Base-by-base conservation (phyloP, 2,888 invertebrate species). In the Trichacis sp. region DNA sequence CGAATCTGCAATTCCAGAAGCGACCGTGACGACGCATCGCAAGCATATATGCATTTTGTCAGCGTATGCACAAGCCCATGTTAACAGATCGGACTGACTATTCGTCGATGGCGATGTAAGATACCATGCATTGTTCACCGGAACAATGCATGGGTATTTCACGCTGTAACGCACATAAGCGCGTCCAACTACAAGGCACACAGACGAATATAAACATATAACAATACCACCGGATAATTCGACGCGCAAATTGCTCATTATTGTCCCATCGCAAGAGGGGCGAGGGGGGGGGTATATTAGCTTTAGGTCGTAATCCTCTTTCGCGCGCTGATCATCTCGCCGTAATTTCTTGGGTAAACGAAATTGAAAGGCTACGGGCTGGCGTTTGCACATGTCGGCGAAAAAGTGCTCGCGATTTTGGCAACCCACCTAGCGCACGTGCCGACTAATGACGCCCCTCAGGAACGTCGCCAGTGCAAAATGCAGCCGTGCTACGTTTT, bases 401-500 rank as follows among this genome's bases (percentile, higher is more conserved):
- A 18, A 51, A 60, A 55, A 49, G 62, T 55, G 12, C 57, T 4
- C n/a, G 38, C 58, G 55, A 50, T 43, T n/a, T 57, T 59, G 48
- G 58, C 64, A 64, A 3, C 38, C 53, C 42, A 58, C 66, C 63
- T 60, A 14, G 40, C 40, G 60, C 67, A 50, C 67, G 68, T 63
- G 64, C 62, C 52, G 56, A 56, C 68, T 72, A 74, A 74, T 69
- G 71, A 72, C 68, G 53, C 60, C 65, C 60, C 62, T 64, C 46
- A 58, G 61, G 59, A 64, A 50, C 49, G 55, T 47, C 58, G 48
- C 52, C 49, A 29, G 15, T n/a, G 55, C 58, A 60, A 63, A 63
- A 53, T 54, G 64, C 52, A 38, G 48, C 43, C 59, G 64, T 57
- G 59, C 62, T 24, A 51, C 56, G 67, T 62, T 64, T 68, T 48